Conservation (phyloP, 2,888 invertebrate genomes). For the Drosophila planitibia region DNA sequence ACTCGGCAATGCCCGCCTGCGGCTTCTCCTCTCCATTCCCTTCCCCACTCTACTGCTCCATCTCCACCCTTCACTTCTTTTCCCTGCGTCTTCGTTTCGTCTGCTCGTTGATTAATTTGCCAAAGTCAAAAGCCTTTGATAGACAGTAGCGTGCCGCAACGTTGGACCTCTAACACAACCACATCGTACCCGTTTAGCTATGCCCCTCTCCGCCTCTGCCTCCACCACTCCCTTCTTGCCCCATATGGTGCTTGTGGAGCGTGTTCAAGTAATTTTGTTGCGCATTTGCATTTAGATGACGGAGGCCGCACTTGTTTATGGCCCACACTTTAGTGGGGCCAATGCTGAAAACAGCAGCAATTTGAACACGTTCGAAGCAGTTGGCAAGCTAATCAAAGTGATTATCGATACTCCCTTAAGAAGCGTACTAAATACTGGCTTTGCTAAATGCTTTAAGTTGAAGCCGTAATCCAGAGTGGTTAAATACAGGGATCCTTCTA, state of each 20-base stretch:
- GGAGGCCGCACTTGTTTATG: conserved; percentile 75
- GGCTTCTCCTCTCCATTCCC: not conserved
- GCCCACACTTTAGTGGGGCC: conserved; percentile 58
- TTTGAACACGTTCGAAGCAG: not conserved
- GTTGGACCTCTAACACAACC: conserved; percentile 63
- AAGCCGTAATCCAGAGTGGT: not conserved
- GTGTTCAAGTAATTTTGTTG: conserved; percentile 70
- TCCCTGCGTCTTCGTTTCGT: conserved; percentile 5
- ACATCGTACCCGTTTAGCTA: conserved; percentile 55
- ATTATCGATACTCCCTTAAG: conserved; percentile 16
- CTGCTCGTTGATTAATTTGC: conserved; percentile 71
- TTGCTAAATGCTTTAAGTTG: not conserved
- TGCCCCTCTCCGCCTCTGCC: not conserved
- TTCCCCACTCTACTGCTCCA: not conserved
- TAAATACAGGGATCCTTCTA: not conserved
- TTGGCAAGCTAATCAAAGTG: conserved; percentile 14
- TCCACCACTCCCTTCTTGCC: not conserved
- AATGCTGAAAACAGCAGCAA: conserved; percentile 21
- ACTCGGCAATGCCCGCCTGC: conserved; percentile 1
- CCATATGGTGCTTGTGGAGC: conserved; percentile 27
- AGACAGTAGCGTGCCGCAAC: conserved; percentile 76
- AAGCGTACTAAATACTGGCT: too few species aligned
- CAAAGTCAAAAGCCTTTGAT: conserved; percentile 80
- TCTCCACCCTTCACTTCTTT: not conserved
- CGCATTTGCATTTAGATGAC: conserved; percentile 76